Evolutionary conservation across 2,888 invertebrate species (phyloP).

Genomic region (Eurois occulta): DNA sequence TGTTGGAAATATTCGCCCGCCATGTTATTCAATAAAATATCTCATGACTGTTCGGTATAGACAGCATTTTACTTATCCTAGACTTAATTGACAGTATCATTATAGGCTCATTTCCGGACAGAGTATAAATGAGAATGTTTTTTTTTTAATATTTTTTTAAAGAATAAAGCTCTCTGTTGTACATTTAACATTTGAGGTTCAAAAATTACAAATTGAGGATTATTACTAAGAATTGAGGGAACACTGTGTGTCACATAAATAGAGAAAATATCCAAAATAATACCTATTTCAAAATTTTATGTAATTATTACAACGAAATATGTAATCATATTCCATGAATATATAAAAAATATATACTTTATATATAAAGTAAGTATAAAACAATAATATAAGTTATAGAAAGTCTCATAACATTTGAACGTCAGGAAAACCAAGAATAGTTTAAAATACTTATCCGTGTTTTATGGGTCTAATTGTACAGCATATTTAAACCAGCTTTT

Average conservation of each 20-base stretch:
- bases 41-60: slow-evolving; percentile 40
- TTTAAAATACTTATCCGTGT: background rate
- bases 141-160: slow-evolving; percentile 26
- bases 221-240: slow-evolving; percentile 2
- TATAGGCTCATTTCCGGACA: slow-evolving; percentile 40
- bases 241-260: slow-evolving; percentile 10
- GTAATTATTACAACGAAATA: background rate
- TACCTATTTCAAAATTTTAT: background rate
- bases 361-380: background rate
- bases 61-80: slow-evolving; percentile 74
- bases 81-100: slow-evolving; percentile 78
- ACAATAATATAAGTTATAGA: background rate
- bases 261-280: background rate
- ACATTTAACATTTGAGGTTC: slow-evolving; percentile 38
- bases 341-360: background rate
- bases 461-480: background rate
- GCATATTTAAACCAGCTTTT: slow-evolving; percentile 15
- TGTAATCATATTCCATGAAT: slow-evolving; percentile 9
- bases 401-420: background rate
- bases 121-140: slow-evolving; percentile 28
- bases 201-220: slow-evolving; percentile 30
- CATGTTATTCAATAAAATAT: slow-evolving; percentile 42
- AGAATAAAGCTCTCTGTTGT: slow-evolving; percentile 60
- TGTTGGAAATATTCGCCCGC: slow-evolving; percentile 53
- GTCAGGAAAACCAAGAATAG: background rate